Evolutionary conservation across 2,797 vertebrate genomes (phyloP).

Genomic region (Pseudomugil gertrudae): DNA sequence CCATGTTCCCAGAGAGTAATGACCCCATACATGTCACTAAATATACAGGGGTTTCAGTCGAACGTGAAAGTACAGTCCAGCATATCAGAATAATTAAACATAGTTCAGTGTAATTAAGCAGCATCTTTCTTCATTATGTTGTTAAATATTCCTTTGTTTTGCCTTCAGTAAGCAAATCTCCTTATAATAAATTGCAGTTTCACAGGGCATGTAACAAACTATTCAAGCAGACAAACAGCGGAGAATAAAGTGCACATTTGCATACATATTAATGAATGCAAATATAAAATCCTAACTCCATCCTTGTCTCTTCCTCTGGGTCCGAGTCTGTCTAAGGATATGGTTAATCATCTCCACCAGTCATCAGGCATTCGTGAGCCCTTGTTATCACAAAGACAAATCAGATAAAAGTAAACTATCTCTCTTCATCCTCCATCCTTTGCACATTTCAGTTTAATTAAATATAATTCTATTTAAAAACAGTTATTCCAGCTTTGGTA

Average conservation of each 20-base stretch:
- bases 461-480: constrained; percentile 40
- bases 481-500: constrained; percentile 38
- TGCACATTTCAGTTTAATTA: constrained; percentile 40
- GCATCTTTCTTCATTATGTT: constrained; percentile 20
- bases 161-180: constrained; percentile 58
- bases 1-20: constrained; percentile 6
- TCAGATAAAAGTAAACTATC: constrained; percentile 53
- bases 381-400: constrained; percentile 54
- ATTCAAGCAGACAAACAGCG: constrained; percentile 65
- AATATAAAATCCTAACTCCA: constrained; percentile 62
- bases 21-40: constrained; percentile 7
- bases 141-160: constrained; percentile 25
- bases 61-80: background rate
- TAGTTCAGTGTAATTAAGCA: background rate
- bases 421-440: constrained; percentile 32
- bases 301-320: constrained; percentile 60
- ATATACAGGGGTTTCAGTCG: background rate
- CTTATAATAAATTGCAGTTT: constrained; percentile 68
- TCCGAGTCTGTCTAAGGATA: constrained; percentile 55
- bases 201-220: constrained; percentile 62
- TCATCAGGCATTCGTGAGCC: constrained; percentile 37
- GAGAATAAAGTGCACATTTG: constrained; percentile 67
- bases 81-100: constrained; percentile 14
- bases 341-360: constrained; percentile 66
- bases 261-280: constrained; percentile 79